These are phyloP conservation scores for Carposina sasakii DNA, from an alignment of 1,140 invertebrate species.

Conservation along the genomic window DNA sequence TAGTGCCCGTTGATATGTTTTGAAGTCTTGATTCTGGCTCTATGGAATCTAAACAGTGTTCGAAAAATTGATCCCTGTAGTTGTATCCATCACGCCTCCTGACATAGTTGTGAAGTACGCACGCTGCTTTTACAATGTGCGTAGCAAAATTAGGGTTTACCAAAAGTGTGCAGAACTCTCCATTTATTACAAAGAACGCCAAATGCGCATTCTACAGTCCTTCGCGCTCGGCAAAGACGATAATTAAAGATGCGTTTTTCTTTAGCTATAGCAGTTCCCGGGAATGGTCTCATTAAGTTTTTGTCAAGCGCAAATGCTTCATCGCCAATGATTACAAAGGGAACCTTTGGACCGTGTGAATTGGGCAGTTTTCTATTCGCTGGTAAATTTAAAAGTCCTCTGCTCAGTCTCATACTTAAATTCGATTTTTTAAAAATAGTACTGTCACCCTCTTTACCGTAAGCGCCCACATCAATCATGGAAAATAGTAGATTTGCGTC, in stretches of 20 bases:
- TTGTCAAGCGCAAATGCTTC: conserved; percentile 31
- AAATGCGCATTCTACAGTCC: conserved; percentile 37
- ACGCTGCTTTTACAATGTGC: conserved; percentile 6
- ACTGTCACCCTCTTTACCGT: conserved; percentile 50
- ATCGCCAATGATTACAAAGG: conserved; percentile 28
- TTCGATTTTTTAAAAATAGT: conserved; percentile 32
- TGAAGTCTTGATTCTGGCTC: neutral
- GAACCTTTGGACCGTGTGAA: conserved; percentile 9
- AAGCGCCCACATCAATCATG: conserved; percentile 57
- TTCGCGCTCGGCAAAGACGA: conserved; percentile 26
- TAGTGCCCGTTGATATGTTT: neutral
- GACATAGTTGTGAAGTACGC: conserved; percentile 9
- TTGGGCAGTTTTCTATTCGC: conserved; percentile 12
- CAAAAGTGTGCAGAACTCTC: conserved; percentile 33
- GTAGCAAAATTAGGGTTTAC: neutral
- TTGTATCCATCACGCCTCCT: neutral
- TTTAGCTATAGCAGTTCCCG: conserved; percentile 20
- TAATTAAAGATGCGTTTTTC: conserved; percentile 37
- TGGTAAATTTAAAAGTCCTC: conserved; percentile 21
- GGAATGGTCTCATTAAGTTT: conserved; percentile 20
- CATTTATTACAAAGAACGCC: conserved; percentile 42
- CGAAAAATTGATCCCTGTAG: neutral
- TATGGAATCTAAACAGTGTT: neutral
- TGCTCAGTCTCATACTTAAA: conserved; percentile 15
- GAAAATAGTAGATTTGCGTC: conserved; percentile 67